These are phyloP conservation scores for Cryptoprocta ferox DNA, from an alignment of 2,797 vertebrate genomes.

Conservation along the genomic window DNA sequence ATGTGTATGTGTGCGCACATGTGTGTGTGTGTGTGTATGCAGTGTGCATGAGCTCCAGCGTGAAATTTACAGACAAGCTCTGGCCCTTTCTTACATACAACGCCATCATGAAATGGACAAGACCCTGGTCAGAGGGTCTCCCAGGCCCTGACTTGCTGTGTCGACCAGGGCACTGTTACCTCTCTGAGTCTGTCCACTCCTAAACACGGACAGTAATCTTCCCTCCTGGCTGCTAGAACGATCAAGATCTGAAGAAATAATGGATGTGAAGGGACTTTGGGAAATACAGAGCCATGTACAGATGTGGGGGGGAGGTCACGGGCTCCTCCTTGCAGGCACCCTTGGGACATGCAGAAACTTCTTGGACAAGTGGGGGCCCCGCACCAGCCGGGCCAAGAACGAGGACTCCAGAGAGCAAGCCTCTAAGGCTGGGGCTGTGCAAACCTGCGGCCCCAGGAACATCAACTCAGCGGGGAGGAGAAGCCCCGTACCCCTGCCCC, in stretches of 20 bases:
- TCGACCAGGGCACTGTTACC: not conserved
- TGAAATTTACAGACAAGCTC: not conserved
- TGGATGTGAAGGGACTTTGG: not conserved
- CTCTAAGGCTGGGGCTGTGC: not conserved
- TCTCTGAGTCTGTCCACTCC: not conserved
- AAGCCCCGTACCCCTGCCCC: not conserved
- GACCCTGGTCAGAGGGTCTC: not conserved
- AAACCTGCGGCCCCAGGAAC: not conserved
- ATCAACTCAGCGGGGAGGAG: not conserved
- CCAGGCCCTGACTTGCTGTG: not conserved
- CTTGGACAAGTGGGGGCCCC: not conserved
- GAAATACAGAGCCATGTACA: not conserved
- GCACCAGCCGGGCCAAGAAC: not conserved
- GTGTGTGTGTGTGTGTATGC: not conserved
- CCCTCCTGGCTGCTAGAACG: not conserved
- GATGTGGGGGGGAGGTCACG: rapidly evolving
- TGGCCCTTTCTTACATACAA: not conserved
- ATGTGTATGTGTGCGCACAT: not conserved
- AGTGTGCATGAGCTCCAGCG: not conserved
- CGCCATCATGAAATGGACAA: not conserved
- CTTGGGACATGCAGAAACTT: not conserved
- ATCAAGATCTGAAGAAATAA: not conserved
- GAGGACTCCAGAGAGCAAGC: not conserved
- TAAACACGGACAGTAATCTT: not conserved
- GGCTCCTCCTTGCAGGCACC: not conserved